phyloP scores from a whole-genome alignment of 2,113 vertebrate genomes.

The Callopanchax toddi region DNA sequence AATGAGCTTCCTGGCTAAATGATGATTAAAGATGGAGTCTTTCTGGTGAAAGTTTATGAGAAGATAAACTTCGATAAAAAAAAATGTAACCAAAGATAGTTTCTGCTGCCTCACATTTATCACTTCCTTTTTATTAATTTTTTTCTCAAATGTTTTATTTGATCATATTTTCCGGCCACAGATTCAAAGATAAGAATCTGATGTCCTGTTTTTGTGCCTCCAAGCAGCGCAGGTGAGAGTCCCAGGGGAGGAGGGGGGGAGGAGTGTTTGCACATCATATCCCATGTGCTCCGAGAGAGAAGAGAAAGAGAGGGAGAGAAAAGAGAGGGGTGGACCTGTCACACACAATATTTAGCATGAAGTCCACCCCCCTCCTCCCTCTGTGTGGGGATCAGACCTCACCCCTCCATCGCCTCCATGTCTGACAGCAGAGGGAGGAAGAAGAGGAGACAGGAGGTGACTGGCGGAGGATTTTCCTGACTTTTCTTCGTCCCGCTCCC shows the following conservation, averaged over 20 bases:
- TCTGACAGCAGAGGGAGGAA: constrained; percentile 61
- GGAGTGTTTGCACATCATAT: background rate
- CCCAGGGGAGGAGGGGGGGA: background rate
- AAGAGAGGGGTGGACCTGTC: constrained; percentile 75
- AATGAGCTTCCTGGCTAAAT: no score
- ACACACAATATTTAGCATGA: constrained; percentile 79
- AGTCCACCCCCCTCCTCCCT: constrained; percentile 46
- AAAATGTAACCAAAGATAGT: no score
- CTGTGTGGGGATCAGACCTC: constrained; percentile 71
- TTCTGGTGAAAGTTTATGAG: no score
- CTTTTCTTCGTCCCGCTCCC: constrained; percentile 38
- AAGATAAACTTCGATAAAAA: no score
- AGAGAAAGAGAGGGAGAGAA: constrained; percentile 11
- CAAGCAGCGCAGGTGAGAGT: no score
- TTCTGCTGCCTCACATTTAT: no score
- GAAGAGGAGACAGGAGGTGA: constrained; percentile 26
- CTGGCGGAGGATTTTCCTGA: constrained; percentile 49
- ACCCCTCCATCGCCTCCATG: constrained; percentile 73
- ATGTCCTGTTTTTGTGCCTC: no score
- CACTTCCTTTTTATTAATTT: no score
- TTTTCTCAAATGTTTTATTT: no score
- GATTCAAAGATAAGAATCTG: no score
- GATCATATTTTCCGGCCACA: no score
- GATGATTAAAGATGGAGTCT: no score
- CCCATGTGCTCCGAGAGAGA: background rate